Conservation (phyloP, 2,888 invertebrate genomes). For the Zonitis immaculata region DNA sequence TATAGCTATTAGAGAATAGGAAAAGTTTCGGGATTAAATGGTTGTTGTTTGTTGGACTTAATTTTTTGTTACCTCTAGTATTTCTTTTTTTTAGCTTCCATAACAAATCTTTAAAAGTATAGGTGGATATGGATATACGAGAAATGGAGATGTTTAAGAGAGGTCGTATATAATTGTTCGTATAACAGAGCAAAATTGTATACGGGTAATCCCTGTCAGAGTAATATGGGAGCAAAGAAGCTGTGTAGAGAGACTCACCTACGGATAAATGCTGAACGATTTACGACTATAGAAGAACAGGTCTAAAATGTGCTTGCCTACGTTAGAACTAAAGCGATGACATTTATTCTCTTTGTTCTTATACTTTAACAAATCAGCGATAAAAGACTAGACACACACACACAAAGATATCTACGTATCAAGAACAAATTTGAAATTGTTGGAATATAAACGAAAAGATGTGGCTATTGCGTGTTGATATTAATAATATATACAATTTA, state of each 20-base stretch:
- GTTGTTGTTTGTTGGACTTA: background rate
- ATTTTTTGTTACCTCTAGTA: no score
- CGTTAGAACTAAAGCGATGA: constrained; percentile 31
- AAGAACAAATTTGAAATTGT: no score
- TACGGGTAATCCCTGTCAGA: constrained; percentile 55
- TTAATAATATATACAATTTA: no score
- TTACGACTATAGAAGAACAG: constrained; percentile 51
- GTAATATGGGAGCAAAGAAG: constrained; percentile 51
- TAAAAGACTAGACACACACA: no score
- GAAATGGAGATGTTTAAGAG: constrained; percentile 34
- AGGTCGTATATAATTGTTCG: constrained; percentile 51
- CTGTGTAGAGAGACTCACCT: constrained; percentile 53
- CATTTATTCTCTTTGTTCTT: background rate
- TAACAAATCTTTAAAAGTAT: background rate
- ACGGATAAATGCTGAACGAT: constrained; percentile 55
- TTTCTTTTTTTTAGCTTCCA: no score
- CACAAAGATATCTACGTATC: no score
- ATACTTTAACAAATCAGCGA: background rate
- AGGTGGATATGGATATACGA: constrained; percentile 16
- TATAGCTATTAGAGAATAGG: background rate
- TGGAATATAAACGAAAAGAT: no score
- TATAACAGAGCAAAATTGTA: constrained; percentile 25
- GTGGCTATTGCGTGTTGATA: no score
- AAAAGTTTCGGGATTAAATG: background rate
- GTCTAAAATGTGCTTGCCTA: constrained; percentile 55